Base-by-base conservation (phyloP, 1,140 invertebrate species). In the Orius laevigatus region DNA sequence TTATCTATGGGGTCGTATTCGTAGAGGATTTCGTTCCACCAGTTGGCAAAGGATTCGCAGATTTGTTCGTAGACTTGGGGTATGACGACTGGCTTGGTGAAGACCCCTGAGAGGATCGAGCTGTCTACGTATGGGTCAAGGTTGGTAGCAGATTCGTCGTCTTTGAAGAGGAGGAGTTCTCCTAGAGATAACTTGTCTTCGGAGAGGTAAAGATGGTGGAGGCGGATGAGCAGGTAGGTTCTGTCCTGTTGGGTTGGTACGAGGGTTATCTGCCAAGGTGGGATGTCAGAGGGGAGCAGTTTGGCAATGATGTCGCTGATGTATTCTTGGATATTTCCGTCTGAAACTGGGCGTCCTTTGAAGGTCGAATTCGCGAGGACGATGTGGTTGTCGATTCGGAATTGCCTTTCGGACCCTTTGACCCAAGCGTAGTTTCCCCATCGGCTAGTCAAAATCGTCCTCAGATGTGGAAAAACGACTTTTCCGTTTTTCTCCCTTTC, bases 181-280 rank as follows among this genome's bases (percentile, higher is more conserved):
- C 76, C 78, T 18, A 84, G 69, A 42, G 78, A 78, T 5, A 85
- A 59, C 2, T 74, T 71, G 14, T 78, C 74, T 25, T 79, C 73
- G 5, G 76, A 77, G 3, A 85, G 64, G 3, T 85, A 67, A 12
- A 86, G 60, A 57, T 86, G 83, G 58, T 87, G 84, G 0, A 82
- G 71, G 46, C 82, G 69, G 1, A 84, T 67, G 6, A 87, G 57
- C n/a, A 84, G 70, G 54, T 79, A 79, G 56, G 79, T 81, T 46
- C 70, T 70, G 41, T 78, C 70, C 42, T 75, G 71, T 1, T 65
- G 60, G 1, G 64, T 61, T 11, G 78, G 79, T 53, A 85, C 79
- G 1, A 84, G 63, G 18, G 78, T 74, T n/a, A 84, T 73, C 58
- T 86, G 82, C 83, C 83, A 87, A 1, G 82, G 82, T 1, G 84